Conservation (phyloP, 2,888 invertebrate species). For the Dioctria rufipes region DNA sequence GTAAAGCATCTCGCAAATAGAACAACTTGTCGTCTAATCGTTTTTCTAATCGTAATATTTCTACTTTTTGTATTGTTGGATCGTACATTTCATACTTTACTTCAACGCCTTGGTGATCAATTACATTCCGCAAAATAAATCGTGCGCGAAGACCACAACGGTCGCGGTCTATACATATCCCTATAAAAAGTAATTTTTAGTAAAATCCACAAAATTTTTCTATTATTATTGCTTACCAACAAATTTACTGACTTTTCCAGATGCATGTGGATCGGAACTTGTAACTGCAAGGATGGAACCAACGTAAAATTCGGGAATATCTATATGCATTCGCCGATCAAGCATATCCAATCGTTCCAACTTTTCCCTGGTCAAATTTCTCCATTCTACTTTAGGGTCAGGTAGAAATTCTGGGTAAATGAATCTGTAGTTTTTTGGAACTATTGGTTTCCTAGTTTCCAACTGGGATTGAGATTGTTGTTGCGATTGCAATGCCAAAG, state of each 20-base stretch:
- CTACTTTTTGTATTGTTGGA: constrained; percentile 90
- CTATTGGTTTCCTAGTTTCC: constrained; percentile 64
- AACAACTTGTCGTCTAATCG: constrained; percentile 89
- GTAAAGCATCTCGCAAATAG: constrained; percentile 91
- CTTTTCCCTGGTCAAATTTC: constrained; percentile 88
- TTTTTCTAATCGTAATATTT: constrained; percentile 93
- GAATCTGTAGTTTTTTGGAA: constrained; percentile 76
- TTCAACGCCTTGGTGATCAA: constrained; percentile 89
- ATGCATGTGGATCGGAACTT: constrained; percentile 87
- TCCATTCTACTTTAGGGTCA: constrained; percentile 82
- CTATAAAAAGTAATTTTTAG: constrained; percentile 56
- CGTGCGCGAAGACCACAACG: constrained; percentile 87
- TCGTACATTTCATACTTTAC: constrained; percentile 85
- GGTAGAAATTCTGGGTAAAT: constrained; percentile 95
- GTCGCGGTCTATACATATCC: constrained; percentile 92
- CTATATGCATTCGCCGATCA: constrained; percentile 79
- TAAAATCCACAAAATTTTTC: not conserved
- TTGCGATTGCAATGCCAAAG: no score
- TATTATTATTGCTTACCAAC: constrained; percentile 63
- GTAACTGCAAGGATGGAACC: constrained; percentile 93
- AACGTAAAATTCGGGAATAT: constrained; percentile 98
- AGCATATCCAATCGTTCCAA: constrained; percentile 95
- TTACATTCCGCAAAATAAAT: constrained; percentile 92
- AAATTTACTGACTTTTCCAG: constrained; percentile 84
- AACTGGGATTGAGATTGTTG: not conserved